Evolutionary conservation across 2,113 vertebrate species (phyloP).

Genomic region (Sciurus niger): DNA sequence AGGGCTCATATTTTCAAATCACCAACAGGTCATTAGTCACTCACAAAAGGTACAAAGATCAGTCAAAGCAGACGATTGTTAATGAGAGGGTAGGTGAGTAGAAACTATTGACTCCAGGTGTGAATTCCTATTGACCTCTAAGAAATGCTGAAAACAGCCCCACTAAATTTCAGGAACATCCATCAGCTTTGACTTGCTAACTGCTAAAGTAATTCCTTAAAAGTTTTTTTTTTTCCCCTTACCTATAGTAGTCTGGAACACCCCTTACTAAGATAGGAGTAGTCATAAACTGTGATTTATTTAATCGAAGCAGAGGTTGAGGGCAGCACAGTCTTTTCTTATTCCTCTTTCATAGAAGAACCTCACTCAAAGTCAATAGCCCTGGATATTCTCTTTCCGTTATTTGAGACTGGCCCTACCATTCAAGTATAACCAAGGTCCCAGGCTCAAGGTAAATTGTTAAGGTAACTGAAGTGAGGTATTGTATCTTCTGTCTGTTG

Average conservation of each 20-base stretch:
- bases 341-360: neutral
- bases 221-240: neutral
- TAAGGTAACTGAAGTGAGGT: neutral
- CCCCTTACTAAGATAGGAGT: neutral
- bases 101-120: neutral
- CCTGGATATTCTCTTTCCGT: neutral
- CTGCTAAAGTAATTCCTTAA: neutral
- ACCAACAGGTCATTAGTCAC: neutral
- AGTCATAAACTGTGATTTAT: neutral
- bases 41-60: neutral
- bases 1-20: conserved; percentile 24
- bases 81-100: neutral
- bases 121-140: neutral
- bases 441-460: neutral
- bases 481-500: neutral
- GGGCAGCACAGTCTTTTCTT: neutral
- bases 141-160: neutral
- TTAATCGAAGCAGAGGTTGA: neutral
- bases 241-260: neutral
- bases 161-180: neutral
- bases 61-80: conserved; percentile 7
- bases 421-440: neutral
- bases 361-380: neutral
- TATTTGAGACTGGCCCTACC: neutral
- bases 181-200: neutral